Evolutionary conservation across 2,888 invertebrate species (phyloP).

Genomic region (Nephrocerus scutellatus): DNA sequence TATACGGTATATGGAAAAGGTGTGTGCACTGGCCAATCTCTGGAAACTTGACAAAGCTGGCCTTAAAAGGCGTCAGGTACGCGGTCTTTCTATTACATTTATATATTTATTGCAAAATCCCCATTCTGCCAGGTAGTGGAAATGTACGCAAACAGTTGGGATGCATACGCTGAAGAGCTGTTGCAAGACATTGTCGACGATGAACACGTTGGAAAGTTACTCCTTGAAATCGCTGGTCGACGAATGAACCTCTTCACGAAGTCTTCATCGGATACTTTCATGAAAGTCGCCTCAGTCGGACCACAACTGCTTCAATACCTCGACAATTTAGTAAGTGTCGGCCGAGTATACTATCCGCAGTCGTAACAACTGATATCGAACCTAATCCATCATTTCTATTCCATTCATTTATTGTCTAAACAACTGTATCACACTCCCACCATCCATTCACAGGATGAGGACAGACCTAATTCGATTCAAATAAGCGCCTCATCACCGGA

Average conservation of each 20-base stretch:
- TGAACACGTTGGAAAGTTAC: conserved; percentile 60
- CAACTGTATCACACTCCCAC: background rate
- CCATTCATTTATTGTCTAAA: background rate
- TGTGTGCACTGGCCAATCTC: conserved; percentile 61
- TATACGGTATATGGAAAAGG: conserved; percentile 65
- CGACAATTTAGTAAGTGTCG: conserved; percentile 55
- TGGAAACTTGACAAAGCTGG: conserved; percentile 72
- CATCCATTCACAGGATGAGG: conserved; percentile 14
- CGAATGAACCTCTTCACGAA: conserved; percentile 63
- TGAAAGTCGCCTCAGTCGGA: conserved; percentile 68
- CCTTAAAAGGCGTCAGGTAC: conserved; percentile 70
- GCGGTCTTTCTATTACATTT: conserved; percentile 40
- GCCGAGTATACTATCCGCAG: conserved; percentile 28
- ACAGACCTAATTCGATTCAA: conserved; percentile 22
- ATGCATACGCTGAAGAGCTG: conserved; percentile 56
- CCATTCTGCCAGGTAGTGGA: conserved; percentile 50
- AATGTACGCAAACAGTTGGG: conserved; percentile 58
- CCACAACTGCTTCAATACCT: conserved; percentile 71
- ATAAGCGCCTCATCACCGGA: conserved; percentile 37
- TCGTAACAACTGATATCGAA: conserved; percentile 12
- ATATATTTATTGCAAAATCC: background rate
- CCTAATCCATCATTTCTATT: background rate
- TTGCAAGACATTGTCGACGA: conserved; percentile 61
- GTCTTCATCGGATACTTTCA: conserved; percentile 54
- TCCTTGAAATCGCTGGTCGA: conserved; percentile 75